phyloP scores from a whole-genome alignment of 2,797 vertebrate genomes.

The Sebastolobus alascanus region DNA sequence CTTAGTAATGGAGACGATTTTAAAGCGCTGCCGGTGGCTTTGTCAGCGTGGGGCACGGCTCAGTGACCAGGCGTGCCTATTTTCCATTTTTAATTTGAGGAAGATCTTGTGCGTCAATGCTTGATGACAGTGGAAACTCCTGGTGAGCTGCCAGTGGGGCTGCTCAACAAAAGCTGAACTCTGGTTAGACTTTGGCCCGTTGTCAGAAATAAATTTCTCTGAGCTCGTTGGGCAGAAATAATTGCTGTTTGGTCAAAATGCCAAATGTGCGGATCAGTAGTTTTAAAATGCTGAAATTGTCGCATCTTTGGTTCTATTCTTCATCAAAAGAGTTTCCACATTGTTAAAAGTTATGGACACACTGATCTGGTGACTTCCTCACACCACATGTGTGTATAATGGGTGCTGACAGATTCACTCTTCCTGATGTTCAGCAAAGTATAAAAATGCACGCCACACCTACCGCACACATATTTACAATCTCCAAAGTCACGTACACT shows the following conservation, averaged over 20 bases:
- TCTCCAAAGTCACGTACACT: conserved; percentile 1
- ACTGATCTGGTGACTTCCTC: conserved; percentile 60
- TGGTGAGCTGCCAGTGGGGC: conserved; percentile 38
- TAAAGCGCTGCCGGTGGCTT: neutral
- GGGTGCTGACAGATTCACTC: conserved; percentile 74
- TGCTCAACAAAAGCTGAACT: conserved; percentile 63
- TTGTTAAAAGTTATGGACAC: conserved; percentile 17
- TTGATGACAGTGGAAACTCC: conserved; percentile 63
- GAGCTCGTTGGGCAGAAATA: neutral
- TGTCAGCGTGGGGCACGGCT: neutral
- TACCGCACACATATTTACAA: conserved; percentile 3
- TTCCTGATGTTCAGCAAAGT: conserved; percentile 65
- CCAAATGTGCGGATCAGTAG: neutral
- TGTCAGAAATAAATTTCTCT: conserved; percentile 12
- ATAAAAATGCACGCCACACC: conserved; percentile 57
- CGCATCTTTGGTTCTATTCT: neutral
- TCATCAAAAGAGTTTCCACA: neutral
- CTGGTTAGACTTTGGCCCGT: conserved; percentile 56
- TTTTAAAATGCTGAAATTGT: neutral
- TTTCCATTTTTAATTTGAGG: conserved; percentile 48
- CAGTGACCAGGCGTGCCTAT: conserved; percentile 25
- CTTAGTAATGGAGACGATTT: neutral
- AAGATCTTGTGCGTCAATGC: conserved; percentile 64
- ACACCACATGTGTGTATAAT: conserved; percentile 63
- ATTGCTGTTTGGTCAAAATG: neutral